Base-by-base conservation (phyloP, 2,797 vertebrate genomes). In the Cuniculus paca region DNA sequence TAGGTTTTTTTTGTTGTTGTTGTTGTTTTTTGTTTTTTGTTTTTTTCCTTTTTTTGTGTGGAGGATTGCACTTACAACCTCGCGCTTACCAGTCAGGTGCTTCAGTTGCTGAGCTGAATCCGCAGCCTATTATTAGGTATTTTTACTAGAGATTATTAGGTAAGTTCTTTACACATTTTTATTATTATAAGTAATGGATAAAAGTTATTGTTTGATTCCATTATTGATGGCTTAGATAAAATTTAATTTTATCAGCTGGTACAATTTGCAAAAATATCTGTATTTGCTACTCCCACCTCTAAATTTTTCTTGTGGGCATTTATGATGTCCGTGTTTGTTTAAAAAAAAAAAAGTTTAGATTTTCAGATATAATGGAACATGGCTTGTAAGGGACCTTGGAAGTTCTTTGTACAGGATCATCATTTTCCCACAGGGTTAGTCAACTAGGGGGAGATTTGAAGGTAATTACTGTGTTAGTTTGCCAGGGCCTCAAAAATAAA, bases 1-100 rank as follows among this genome's bases (percentile, higher is more conserved):
- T 94, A 75, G 50, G 8, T 39, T 72, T 72, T 95, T 96, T 88
- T 80, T 54, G n/a, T n/a, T n/a, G n/a, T n/a, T n/a, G n/a, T n/a
- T n/a, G n/a, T n/a, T n/a, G n/a, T n/a, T n/a, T n/a, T n/a, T n/a
- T n/a, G n/a, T n/a, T n/a, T n/a, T n/a, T n/a, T n/a, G n/a, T n/a
- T n/a, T n/a, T n/a, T n/a, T n/a, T n/a, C n/a, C n/a, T 52, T 52
- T 54, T 54, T 54, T 54, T 3, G 52, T 19, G 19, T 4, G 4
- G 16, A 16, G 52, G 17, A 19, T 54, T 54, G 16, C 17, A 54
- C 17, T 54, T 5, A 54, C 16, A 16, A 54, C 52, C 52, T 54
- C 5, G 16, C 3, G 17, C 52, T 54, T 54, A 54, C 52, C 52
- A 54, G 52, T 16, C 52, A 17, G 16, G 52, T 14, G 3, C 16